Evolutionary conservation across 2,113 vertebrate genomes (phyloP).

Genomic region (Tychaedon coryphoeus): DNA sequence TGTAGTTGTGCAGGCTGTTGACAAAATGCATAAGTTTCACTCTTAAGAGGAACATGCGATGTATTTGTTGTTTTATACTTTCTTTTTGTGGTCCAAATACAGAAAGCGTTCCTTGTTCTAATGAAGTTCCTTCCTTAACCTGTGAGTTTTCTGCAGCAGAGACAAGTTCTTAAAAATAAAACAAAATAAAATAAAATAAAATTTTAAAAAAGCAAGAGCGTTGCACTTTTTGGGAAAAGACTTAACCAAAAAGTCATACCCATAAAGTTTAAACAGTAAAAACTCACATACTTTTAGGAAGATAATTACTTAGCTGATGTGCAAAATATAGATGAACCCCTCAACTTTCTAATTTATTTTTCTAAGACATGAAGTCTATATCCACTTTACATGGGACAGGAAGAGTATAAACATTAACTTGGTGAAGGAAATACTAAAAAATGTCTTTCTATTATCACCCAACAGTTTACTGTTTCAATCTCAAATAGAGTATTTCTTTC

Average conservation of each 20-base stretch:
- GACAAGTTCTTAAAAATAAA: slow-evolving; percentile 76
- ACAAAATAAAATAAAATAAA: neutral
- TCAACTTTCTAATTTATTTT: neutral
- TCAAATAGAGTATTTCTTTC: neutral
- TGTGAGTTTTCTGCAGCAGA: slow-evolving; percentile 75
- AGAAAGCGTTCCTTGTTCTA: slow-evolving; percentile 62
- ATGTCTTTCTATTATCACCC: neutral
- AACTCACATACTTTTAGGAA: neutral
- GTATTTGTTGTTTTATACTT: slow-evolving; percentile 84
- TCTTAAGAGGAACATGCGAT: slow-evolving; percentile 92
- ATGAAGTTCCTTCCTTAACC: slow-evolving; percentile 48
- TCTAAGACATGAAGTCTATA: neutral
- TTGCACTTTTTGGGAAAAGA: neutral
- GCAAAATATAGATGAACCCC: neutral
- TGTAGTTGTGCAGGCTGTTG: slow-evolving; percentile 98
- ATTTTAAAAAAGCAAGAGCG: neutral
- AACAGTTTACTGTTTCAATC: neutral
- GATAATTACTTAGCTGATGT: neutral
- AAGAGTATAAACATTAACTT: neutral
- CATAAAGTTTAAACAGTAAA: neutral
- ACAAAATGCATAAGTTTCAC: slow-evolving; percentile 99
- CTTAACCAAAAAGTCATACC: neutral
- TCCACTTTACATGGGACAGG: neutral
- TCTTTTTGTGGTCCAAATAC: slow-evolving; percentile 62
- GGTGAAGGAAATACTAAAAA: neutral